These are phyloP conservation scores for Lacanobia wlatinum DNA, from an alignment of 2,888 invertebrate genomes.

Conservation along the genomic window DNA sequence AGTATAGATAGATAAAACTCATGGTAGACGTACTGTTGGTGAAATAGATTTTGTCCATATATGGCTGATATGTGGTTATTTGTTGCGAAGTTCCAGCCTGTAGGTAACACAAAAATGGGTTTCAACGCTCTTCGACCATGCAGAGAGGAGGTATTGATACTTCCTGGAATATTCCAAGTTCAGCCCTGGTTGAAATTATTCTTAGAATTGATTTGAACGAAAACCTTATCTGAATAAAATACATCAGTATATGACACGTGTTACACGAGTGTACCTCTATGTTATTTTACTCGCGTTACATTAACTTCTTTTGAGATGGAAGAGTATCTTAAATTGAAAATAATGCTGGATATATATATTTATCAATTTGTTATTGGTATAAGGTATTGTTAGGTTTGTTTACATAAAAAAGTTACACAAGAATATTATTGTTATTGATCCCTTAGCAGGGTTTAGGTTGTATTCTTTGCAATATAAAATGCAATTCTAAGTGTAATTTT, in stretches of 20 bases:
- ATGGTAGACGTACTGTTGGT: too few relatives aligned
- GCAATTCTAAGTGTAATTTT: not conserved
- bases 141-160: not conserved
- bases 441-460: constrained; percentile 7
- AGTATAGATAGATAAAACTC: too few relatives aligned
- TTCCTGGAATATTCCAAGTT: constrained; percentile 1
- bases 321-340: not conserved
- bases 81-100: not conserved
- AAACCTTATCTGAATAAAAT: not conserved
- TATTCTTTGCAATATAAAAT: constrained; percentile 11
- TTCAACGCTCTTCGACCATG: not conserved
- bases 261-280: not conserved
- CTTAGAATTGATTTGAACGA: not conserved
- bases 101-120: not conserved
- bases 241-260: not conserved
- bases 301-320: too few relatives aligned
- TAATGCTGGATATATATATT: constrained; percentile 17
- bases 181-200: not conserved
- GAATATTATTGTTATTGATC: not conserved
- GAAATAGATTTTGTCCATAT: not conserved
- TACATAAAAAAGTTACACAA: not conserved
- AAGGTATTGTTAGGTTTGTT: not conserved
- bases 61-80: too few relatives aligned
- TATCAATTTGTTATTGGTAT: constrained; percentile 9
- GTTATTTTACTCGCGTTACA: not conserved